Evolutionary conservation across 2,888 invertebrate species (phyloP).

Genomic region (Xanthia icteritia): DNA sequence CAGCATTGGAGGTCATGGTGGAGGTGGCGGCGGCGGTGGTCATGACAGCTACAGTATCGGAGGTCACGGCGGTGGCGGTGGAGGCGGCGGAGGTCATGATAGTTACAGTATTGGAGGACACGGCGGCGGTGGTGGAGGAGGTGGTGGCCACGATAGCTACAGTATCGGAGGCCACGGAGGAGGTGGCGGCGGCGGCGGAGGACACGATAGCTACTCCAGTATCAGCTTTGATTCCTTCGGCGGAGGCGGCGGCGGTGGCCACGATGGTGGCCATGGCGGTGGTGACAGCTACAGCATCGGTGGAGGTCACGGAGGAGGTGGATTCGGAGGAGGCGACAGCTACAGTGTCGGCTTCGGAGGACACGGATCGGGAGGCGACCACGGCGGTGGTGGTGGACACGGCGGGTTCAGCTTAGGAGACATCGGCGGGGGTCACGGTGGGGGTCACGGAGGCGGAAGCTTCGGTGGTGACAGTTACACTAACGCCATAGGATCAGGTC

Average conservation of each 20-base stretch:
- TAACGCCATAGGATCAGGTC: constrained; percentile 84
- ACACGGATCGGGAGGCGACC: constrained; percentile 66
- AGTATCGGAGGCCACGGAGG: constrained; percentile 56
- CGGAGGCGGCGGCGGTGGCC: constrained; percentile 61
- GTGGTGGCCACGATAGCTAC: constrained; percentile 53
- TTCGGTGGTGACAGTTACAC: constrained; percentile 85
- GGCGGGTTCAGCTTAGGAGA: constrained; percentile 70
- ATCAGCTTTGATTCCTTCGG: constrained; percentile 43
- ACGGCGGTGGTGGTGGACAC: constrained; percentile 72
- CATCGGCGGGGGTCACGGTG: constrained; percentile 41
- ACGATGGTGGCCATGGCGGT: constrained; percentile 56
- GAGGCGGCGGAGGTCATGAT: constrained; percentile 54
- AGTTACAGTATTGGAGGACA: constrained; percentile 59
- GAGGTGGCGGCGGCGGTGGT: constrained; percentile 58
- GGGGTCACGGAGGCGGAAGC: constrained; percentile 72
- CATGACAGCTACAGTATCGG: constrained; percentile 60
- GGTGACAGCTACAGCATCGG: constrained; percentile 46
- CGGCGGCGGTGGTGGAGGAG: constrained; percentile 57
- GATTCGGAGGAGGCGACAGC: constrained; percentile 51
- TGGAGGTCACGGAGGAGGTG: constrained; percentile 66
- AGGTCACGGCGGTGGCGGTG: constrained; percentile 53
- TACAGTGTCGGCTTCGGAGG: constrained; percentile 64
- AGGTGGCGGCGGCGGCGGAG: constrained; percentile 55
- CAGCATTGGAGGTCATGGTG: constrained; percentile 58
- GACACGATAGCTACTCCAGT: constrained; percentile 54